These are phyloP conservation scores for Drosophila funebris DNA, from an alignment of 1,140 invertebrate species.

Conservation along the genomic window DNA sequence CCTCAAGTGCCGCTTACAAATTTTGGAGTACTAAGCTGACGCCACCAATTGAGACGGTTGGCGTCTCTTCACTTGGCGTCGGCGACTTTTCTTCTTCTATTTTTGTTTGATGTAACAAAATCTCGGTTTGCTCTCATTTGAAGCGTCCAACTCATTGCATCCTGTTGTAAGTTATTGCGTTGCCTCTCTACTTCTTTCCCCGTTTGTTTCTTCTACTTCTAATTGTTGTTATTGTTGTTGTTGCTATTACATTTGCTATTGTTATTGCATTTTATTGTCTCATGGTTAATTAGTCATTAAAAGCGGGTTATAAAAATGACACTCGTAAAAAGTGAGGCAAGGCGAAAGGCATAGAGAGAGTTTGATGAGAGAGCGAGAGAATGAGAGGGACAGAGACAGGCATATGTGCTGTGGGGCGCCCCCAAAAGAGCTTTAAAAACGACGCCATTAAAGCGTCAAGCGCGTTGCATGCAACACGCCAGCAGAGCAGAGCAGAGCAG, in stretches of 20 bases:
- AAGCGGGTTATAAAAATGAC: constrained; percentile 73
- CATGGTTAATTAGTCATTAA: constrained; percentile 77
- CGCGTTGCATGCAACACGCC: constrained; percentile 66
- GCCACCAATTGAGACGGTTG: constrained; percentile 27
- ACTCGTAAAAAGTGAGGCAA: constrained; percentile 57
- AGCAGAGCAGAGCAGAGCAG: constrained; percentile 44
- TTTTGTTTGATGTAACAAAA: constrained; percentile 32
- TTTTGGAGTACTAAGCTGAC: constrained; percentile 27
- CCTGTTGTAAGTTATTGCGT: constrained; percentile 36
- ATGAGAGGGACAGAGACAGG: not conserved
- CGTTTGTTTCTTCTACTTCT: constrained; percentile 21
- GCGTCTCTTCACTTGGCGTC: constrained; percentile 20
- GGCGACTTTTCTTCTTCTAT: not conserved
- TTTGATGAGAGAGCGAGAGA: constrained; percentile 9
- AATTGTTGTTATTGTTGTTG: constrained; percentile 2
- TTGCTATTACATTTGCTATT: constrained; percentile 18
- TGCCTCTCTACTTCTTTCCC: not conserved
- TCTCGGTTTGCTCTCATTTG: constrained; percentile 9
- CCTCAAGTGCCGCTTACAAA: constrained; percentile 38
- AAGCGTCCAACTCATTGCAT: constrained; percentile 21
- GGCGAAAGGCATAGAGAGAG: constrained; percentile 3
- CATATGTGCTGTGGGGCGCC: constrained; percentile 14
- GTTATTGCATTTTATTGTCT: constrained; percentile 58
- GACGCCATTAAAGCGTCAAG: constrained; percentile 68
- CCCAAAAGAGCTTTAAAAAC: constrained; percentile 71